These are phyloP conservation scores for Solen grandis DNA, from an alignment of 1,140 invertebrate genomes.

Conservation along the genomic window DNA sequence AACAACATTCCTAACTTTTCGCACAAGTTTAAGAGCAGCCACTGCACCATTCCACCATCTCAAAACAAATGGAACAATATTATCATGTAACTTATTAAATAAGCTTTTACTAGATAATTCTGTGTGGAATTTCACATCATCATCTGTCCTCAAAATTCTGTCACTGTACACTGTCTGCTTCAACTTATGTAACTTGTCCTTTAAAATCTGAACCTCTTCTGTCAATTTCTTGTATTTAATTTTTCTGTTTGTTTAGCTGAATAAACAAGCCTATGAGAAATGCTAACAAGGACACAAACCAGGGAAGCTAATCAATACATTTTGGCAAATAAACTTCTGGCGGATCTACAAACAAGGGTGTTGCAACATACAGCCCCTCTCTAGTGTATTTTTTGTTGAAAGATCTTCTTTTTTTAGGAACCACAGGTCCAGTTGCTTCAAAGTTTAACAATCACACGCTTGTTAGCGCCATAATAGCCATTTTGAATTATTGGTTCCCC, in stretches of 20 bases:
- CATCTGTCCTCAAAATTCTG: background rate
- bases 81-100: background rate
- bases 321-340: background rate
- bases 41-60: background rate
- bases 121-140: constrained; percentile 1
- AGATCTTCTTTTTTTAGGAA: background rate
- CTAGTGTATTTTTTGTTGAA: background rate
- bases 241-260: background rate
- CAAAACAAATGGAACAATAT: background rate
- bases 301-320: background rate
- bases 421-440: background rate
- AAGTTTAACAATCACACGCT: background rate
- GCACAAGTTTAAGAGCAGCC: background rate
- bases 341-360: background rate
- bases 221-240: background rate
- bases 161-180: background rate
- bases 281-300: background rate
- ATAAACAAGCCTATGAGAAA: background rate
- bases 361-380: background rate
- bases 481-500: background rate
- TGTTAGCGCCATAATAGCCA: background rate
- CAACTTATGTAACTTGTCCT: background rate
- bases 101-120: background rate
- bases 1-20: background rate
- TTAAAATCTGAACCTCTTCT: background rate